Evolutionary conservation across 2,113 vertebrate genomes (phyloP).

Genomic region (Hippolais icterina): DNA sequence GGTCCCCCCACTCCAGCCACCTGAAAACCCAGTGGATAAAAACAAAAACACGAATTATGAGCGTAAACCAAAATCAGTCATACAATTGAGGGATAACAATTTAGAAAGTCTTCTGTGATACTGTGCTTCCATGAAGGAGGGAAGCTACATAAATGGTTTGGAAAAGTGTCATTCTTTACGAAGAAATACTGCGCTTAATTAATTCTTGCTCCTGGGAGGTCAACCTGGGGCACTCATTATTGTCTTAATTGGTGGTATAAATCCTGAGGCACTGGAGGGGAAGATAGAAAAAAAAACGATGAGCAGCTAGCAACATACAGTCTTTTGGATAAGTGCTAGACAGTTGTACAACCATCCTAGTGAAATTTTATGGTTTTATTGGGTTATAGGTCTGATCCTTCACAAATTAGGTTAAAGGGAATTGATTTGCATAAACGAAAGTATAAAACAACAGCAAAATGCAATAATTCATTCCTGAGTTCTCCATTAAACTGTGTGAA

Average conservation of each 20-base stretch:
- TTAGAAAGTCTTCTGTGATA: background rate
- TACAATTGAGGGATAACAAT: background rate
- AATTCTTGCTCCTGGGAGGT: conserved; percentile 81
- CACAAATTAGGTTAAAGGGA: conserved; percentile 61
- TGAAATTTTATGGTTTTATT: conserved; percentile 63
- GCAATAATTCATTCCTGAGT: conserved; percentile 29
- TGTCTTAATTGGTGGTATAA: conserved; percentile 81
- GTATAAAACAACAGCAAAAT: conserved; percentile 5
- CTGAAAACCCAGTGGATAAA: background rate
- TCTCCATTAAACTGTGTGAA: conserved; percentile 66
- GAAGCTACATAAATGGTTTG: conserved; percentile 56
- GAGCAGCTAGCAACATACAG: conserved; percentile 56
- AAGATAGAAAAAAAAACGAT: conserved; percentile 27
- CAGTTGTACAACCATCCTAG: background rate
- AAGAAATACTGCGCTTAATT: conserved; percentile 83
- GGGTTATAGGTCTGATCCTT: conserved; percentile 56
- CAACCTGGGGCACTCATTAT: conserved; percentile 79
- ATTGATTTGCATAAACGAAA: conserved; percentile 62
- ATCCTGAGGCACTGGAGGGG: conserved; percentile 73
- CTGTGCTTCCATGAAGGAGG: conserved; percentile 34
- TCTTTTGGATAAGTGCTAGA: conserved; percentile 43
- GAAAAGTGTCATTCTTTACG: conserved; percentile 75
- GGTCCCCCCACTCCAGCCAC: background rate
- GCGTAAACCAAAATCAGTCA: background rate
- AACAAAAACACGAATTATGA: background rate